Base-by-base conservation (phyloP, 2,888 invertebrate genomes). In the Pterostichus niger region DNA sequence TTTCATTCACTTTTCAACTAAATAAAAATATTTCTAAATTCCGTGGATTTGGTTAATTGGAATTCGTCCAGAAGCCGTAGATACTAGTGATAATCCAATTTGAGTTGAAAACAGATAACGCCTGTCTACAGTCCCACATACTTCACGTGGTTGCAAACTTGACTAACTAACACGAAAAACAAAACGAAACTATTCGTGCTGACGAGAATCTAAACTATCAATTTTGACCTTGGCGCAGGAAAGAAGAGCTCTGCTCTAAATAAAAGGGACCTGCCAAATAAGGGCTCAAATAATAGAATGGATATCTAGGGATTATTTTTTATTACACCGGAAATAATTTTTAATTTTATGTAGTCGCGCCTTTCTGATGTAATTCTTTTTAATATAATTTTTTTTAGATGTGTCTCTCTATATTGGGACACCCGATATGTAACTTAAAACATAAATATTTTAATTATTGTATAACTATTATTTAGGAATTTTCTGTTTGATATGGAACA, bases 71-170 rank as follows among this genome's bases (percentile, higher is more conserved):
- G 81, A 82, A 82, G 81, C 81, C 81, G 40, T 52, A 71, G 35
- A 71, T 82, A 46, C 54, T 40, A n/a, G 31, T 13, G 46, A 64
- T 82, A 82, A 82, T 82, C 73, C 81, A 82, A 82, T 82, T 82
- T 82, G 17, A 73, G 81, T 71, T n/a, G 33, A 33, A 61, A 68
- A 59, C 44, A 40, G 77, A 77, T 77, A 40, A 52, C 44, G 44
- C 46, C 0, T 10, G 49, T 24, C 52, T 52, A 7, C 11, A 33
- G 31, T 33, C 24, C 54, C 68, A 82, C 52, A 82, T 82, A 73
- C 73, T 82, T 82, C 73, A 73, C 73, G 40, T 82, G 56, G 68
- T 76, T 82, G 56, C 17, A 61, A 44, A 78, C 40, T 40, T 24
- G 24, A 24, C 24, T 2, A 24, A 24, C 24, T 3, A 24, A 40